phyloP scores from a whole-genome alignment of 2,113 vertebrate genomes.

The Dromaius novaehollandiae region DNA sequence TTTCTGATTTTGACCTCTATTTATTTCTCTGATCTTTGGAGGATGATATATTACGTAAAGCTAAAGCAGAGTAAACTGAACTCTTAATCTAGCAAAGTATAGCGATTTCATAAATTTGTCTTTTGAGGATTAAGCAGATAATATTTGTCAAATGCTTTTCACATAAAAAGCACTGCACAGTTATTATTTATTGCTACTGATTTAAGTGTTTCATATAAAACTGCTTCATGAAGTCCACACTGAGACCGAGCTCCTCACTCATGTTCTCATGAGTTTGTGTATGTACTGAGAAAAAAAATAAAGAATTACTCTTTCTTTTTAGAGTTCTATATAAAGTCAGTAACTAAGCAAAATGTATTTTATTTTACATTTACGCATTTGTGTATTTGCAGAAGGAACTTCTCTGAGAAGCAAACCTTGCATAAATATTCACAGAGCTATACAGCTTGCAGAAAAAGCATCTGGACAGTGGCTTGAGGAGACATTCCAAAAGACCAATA shows the following conservation, averaged over 20 bases:
- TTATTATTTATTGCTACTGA: neutral
- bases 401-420: neutral
- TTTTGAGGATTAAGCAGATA: neutral
- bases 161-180: neutral
- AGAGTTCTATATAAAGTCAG: neutral
- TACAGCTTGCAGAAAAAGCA: neutral
- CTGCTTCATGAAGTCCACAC: neutral
- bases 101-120: neutral
- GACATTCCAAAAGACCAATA: neutral
- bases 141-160: neutral
- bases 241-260: neutral
- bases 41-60: neutral
- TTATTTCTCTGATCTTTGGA: neutral
- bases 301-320: neutral
- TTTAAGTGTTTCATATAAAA: neutral
- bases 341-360: neutral
- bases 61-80: neutral
- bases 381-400: neutral
- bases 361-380: neutral
- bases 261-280: neutral
- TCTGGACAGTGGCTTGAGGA: neutral
- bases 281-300: neutral
- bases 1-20: neutral
- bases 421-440: neutral
- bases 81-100: neutral